Base-by-base conservation (phyloP, 2,888 invertebrate genomes). In the Troides oblongomaculatus region DNA sequence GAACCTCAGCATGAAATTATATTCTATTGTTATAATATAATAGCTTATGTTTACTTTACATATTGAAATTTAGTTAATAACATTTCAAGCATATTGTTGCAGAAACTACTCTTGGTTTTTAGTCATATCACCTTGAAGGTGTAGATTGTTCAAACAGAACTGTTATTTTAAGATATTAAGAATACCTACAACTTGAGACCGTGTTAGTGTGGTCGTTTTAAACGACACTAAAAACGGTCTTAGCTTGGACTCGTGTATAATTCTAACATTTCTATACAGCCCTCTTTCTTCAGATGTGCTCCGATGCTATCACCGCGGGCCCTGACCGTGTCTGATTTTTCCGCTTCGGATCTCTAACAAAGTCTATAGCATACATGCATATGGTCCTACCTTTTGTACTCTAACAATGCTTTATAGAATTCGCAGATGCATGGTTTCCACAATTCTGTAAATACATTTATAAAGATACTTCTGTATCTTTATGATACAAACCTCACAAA, bases 231-330 rank as follows among this genome's bases (percentile, higher is more conserved):
- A 36, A 65, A 61, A 69, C 65, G 68, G 67, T 61, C 59, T 63
- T 60, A 64, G 53, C 66, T 39, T 30, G 23, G 69, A 70, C 72
- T 73, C 64, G 62, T 62, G 76, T 75, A 77, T 76, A 77, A 76
- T 75, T 77, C 72, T 62, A 71, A 72, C 74, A 74, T 76, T 76
- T 76, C 74, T 75, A 76, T 74, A 74, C 75, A 72, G 74, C 74
- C 72, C 71, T 70, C 73, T 70, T 72, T 71, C 73, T 73, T 74
- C 69, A 69, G 70, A 65, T 71, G 70, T 66, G 62, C 62, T 70
- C 69, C 67, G 63, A 72, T 72, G 60, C 36, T 67, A 65, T 68
- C 70, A 70, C 10, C 58, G 61, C 18, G 21, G 62, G 23, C 63
- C 50, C 63, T 62, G 66, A 60, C 62, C 66, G 30, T 66, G 57